Percentiles rank a stretch among this genome's conserved stretches.
Evolutionary conservation across 2,797 vertebrate genomes (phyloP).

Genomic region (Smutsia temminckii): DNA sequence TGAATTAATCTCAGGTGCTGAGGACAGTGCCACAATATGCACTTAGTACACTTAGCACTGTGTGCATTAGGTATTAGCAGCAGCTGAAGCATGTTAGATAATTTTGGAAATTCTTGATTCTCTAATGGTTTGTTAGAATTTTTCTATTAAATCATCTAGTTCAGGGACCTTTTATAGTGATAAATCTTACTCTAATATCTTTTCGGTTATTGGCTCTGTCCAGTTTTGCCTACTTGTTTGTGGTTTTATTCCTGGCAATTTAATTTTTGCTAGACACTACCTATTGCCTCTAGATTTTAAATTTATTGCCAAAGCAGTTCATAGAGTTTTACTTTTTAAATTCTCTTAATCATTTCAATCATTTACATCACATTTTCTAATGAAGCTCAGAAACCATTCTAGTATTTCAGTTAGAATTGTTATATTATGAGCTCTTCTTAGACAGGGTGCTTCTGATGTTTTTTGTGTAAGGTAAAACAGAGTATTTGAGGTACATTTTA

Average conservation of each 20-base stretch:
- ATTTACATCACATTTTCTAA: conserved; percentile 2
- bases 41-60: neutral
- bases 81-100: neutral
- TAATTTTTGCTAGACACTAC: conserved; percentile 18
- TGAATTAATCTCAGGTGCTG: neutral
- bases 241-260: conserved; percentile 23
- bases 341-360: conserved; percentile 32
- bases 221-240: neutral
- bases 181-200: neutral
- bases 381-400: neutral
- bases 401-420: conserved; percentile 31
- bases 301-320: neutral
- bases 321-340: conserved; percentile 30
- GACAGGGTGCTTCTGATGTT: neutral
- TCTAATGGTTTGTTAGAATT: neutral
- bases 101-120: neutral
- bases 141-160: neutral
- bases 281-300: conserved; percentile 23
- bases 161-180: neutral
- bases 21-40: neutral
- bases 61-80: neutral
- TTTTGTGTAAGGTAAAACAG: neutral
- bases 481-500: neutral
- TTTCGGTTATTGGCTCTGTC: neutral
- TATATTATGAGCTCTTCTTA: neutral